A percentile compares a stretch with the other conserved stretches of the same genome.
Evolutionary conservation across 2,113 vertebrate genomes (phyloP).

Genomic region (Tympanuchus pallidicinctus): DNA sequence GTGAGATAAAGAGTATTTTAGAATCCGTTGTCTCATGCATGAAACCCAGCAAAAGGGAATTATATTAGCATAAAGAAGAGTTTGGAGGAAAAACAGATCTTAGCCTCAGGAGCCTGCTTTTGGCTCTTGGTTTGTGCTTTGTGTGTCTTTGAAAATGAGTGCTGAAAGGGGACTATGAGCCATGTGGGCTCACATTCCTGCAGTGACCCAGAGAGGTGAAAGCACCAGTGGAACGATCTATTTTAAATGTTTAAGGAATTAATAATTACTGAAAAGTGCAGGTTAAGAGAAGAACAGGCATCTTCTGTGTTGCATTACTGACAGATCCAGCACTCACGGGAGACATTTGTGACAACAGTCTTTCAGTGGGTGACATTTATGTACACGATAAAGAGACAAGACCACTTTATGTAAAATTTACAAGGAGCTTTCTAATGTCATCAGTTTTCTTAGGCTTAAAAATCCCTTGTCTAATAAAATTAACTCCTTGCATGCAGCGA

Average conservation of each 20-base stretch:
- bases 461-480: neutral
- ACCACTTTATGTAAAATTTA: conserved; percentile 61
- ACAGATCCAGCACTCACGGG: conserved; percentile 47
- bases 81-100: conserved; percentile 16
- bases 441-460: conserved; percentile 29
- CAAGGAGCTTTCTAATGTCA: conserved; percentile 49
- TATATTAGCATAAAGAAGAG: conserved; percentile 53
- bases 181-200: neutral
- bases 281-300: conserved; percentile 29
- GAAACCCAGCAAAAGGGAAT: conserved; percentile 32
- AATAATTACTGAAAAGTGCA: conserved; percentile 62
- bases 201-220: conserved; percentile 44
- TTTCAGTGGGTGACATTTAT: conserved; percentile 72
- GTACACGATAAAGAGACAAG: conserved; percentile 46
- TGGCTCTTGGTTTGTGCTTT: conserved; percentile 37
- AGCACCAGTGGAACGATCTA: conserved; percentile 48
- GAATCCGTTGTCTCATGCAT: conserved; percentile 48
- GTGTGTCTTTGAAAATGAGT: conserved; percentile 32
- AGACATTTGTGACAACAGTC: conserved; percentile 72
- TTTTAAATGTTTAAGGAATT: conserved; percentile 67
- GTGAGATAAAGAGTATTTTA: conserved; percentile 53
- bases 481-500: neutral
- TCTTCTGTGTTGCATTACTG: conserved; percentile 17
- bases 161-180: conserved; percentile 1
- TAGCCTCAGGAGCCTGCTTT: conserved; percentile 53